These are phyloP conservation scores for Morone chrysops DNA, from an alignment of 2,113 vertebrate genomes.

Conservation along the genomic window DNA sequence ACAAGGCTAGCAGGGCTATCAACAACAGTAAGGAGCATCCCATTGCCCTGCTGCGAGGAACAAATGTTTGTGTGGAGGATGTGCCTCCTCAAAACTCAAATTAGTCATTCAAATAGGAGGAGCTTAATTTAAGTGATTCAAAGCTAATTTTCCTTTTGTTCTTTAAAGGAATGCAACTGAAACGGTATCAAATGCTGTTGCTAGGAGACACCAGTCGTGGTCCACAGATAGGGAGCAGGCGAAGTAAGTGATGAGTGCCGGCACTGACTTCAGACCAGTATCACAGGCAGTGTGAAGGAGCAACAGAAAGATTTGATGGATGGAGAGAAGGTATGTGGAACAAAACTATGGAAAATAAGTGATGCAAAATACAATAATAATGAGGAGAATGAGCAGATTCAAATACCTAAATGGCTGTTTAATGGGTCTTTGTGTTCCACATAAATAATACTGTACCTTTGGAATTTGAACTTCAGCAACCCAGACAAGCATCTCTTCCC, in stretches of 20 bases:
- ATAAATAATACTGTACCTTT: conserved; percentile 31
- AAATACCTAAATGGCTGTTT: conserved; percentile 26
- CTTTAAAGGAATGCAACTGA: conserved; percentile 53
- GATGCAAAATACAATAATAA: conserved; percentile 9
- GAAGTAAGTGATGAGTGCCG: conserved; percentile 44
- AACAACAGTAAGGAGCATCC: conserved; percentile 22
- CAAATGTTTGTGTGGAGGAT: conserved; percentile 12
- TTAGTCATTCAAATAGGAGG: conserved; percentile 41
- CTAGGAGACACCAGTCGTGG: conserved; percentile 73
- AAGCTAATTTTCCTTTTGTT: conserved; percentile 73
- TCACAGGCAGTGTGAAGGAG: conserved; percentile 1
- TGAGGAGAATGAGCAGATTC: conserved; percentile 30
- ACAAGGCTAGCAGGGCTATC: conserved; percentile 22
- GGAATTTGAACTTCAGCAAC: conserved; percentile 58
- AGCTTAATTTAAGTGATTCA: conserved; percentile 64
- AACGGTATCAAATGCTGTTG: conserved; percentile 68
- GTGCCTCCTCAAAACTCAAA: conserved; percentile 26
- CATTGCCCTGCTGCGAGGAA: conserved; percentile 21
- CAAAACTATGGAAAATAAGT: not conserved
- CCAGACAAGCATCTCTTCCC: conserved; percentile 61
- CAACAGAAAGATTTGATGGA: not conserved
- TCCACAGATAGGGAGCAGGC: conserved; percentile 44
- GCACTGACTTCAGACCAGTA: conserved; percentile 54
- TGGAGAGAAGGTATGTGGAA: conserved; percentile 11
- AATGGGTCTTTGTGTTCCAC: conserved; percentile 23